Base-by-base conservation (phyloP, 2,888 invertebrate species). In the Lithophane semibrunnea region DNA sequence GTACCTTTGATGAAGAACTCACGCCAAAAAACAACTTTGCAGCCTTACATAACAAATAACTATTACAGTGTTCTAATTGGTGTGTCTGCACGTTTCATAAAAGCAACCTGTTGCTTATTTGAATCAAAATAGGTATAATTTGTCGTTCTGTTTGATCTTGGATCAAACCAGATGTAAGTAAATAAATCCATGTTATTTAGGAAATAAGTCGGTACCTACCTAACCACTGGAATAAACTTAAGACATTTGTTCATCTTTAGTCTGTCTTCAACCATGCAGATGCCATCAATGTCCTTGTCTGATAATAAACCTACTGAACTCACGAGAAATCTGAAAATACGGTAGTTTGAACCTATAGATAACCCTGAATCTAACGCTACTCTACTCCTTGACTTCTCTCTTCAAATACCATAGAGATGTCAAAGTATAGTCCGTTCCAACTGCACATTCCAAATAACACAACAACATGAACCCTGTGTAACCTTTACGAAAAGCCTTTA, bases 361-460 rank as follows among this genome's bases (percentile, higher is more conserved):
- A 75, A 76, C 52, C 52, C 44, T 21, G 24, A 70, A 76, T 54
- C 16, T 54, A 76, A 76, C 69, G 29, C 44, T 54, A 61, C n/a
- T 76, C 29, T 37, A 61, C 21, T 47, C 76, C 54, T 77, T 61
- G 47, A 69, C 76, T 37, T 61, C 12, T 63, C 37, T 58, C 7
- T 74, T 61, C 76, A 61, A 69, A 77, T 60, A 75, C 75, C 67
- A 60, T 54, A 77, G 52, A 54, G 18, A 44, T 68, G 29, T 66
- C 52, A 47, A 54, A 76, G 16, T 47, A 54, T 7, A 61, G 44
- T 61, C 21, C 0, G 44, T 76, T 54, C 21, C 0, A 76, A 76
- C 61, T 54, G n/a, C 21, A 37, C 44, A 37, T 76, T 49, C 60
- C 10, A 58, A n/a, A 76, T 58, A 42, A 4, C 66, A 47, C 21